Percentiles rank a stretch among this genome's conserved stretches.
These are phyloP conservation scores for Leptatherina wallacei DNA, from an alignment of 2,797 vertebrate genomes.

Conservation along the genomic window DNA sequence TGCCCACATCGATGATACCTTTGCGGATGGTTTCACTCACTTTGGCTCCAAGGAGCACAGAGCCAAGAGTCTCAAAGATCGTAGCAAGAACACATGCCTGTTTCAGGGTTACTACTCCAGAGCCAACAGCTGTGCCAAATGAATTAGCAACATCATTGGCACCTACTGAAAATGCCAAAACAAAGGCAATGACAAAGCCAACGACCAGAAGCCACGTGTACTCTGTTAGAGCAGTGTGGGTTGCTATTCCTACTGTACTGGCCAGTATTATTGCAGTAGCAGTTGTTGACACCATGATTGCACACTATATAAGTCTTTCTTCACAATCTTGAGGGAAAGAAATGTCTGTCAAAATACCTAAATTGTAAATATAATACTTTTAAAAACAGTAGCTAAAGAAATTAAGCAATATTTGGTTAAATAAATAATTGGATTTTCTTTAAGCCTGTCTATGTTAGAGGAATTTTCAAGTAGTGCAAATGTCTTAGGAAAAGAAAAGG, in stretches of 20 bases:
- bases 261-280: conserved; percentile 62
- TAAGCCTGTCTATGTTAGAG: conserved; percentile 54
- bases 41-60: conserved; percentile 93
- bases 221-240: conserved; percentile 35
- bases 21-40: conserved; percentile 97
- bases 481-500: conserved; percentile 51
- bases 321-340: conserved; percentile 75
- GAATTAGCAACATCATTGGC: conserved; percentile 99
- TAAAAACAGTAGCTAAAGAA: conserved; percentile 68
- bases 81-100: conserved; percentile 94
- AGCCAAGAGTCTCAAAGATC: conserved; percentile 94
- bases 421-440: conserved; percentile 80
- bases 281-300: conserved; percentile 82
- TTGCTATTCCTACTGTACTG: conserved; percentile 24
- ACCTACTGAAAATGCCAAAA: conserved; percentile 96
- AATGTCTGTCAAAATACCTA: conserved; percentile 58
- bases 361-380: conserved; percentile 23
- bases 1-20: conserved; percentile 91
- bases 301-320: conserved; percentile 46
- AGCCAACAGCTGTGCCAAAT: conserved; percentile 96
- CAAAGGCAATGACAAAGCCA: conserved; percentile 96
- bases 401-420: conserved; percentile 84
- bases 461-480: conserved; percentile 74
- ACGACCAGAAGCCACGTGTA: conserved; percentile 91
- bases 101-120: conserved; percentile 93